Percentiles rank a stretch among this genome's conserved stretches.
These are phyloP conservation scores for Papilio polyxenes DNA, from an alignment of 1,140 invertebrate species.

Conservation along the genomic window DNA sequence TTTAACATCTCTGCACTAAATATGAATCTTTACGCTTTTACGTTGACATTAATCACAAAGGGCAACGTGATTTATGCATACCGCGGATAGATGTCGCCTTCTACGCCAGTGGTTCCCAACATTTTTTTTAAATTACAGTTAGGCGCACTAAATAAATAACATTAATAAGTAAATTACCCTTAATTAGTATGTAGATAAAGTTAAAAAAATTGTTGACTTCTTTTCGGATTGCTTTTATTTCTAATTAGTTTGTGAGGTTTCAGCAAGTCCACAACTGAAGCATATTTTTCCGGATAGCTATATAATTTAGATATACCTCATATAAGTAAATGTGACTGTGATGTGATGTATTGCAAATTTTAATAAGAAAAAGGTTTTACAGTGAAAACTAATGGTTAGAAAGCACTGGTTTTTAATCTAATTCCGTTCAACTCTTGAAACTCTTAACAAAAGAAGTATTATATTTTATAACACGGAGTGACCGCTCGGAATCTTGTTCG, in stretches of 20 bases:
- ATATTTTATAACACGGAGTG: slow-evolving; percentile 62
- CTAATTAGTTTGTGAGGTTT: too few species aligned
- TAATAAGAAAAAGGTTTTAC: neutral
- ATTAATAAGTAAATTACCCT: neutral
- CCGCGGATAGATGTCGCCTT: slow-evolving; percentile 58
- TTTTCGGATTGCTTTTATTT: too few species aligned
- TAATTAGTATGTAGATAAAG: slow-evolving; percentile 25
- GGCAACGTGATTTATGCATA: slow-evolving; percentile 71
- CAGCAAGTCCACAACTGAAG: too few species aligned
- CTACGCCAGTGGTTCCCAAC: slow-evolving; percentile 42
- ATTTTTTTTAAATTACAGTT: neutral
- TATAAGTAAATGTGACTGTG: too few species aligned
- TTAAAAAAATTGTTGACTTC: neutral
- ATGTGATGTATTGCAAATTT: too few species aligned
- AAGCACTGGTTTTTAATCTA: slow-evolving; percentile 24
- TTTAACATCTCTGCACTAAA: slow-evolving; percentile 65
- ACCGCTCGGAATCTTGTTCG: slow-evolving; percentile 47
- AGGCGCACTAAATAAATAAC: neutral
- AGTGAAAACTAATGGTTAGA: neutral
- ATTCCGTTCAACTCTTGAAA: slow-evolving; percentile 52
- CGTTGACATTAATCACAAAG: slow-evolving; percentile 80
- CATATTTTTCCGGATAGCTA: too few species aligned
- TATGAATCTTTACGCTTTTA: slow-evolving; percentile 76
- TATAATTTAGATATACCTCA: too few species aligned
- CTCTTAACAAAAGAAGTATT: slow-evolving; percentile 63